Base-by-base conservation (phyloP, 2,888 invertebrate species). In the Dasypolia templi region DNA sequence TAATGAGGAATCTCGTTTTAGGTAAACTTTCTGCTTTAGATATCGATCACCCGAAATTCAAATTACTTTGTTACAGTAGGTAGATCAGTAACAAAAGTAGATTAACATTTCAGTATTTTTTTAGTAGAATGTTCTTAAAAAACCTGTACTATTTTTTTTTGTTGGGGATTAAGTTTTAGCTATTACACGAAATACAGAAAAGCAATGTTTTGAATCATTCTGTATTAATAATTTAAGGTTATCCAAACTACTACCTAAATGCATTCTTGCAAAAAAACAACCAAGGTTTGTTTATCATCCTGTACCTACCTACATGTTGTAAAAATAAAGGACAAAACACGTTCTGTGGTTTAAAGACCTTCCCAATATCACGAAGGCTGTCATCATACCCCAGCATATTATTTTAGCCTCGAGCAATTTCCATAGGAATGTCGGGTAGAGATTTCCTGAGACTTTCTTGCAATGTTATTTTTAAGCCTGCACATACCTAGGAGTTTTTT, bases 1-100 rank as follows among this genome's bases (percentile, higher is more conserved):
- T 70, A 79, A 81, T 63, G 62, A 66, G 63, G 66, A 71, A 67
- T 35, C 61, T 59, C 17, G 29, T 53, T 81, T 66, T 69, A n/a
- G 29, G 29, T 63, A 55, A 80, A 59, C 46, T 80, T 79, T 42
- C 22, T 32, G 6, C 17, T 64, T 68, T 17, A 6, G 14, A 42
- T 63, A 66, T 73, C 58, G 62, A 53, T 74, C 63, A 73, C 12
- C 5, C 9, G 63, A 66, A 46, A 66, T 35, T 55, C 22, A 5
- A 51, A 72, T 49, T 32, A 12, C 22, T 63, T 55, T 4, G 7
- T 62, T 55, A 62, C n/a, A 64, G 3, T 44, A 29, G 14, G 14
- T 63, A 63, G 19, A 29, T 29, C 7, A 62, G 3, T 3, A 29
- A 29, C 12, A 29, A 63, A 44, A 4, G 44, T 14, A 22, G 7